These are phyloP conservation scores for Neoaliturus tenellus DNA, from an alignment of 2,888 invertebrate species.

Conservation along the genomic window DNA sequence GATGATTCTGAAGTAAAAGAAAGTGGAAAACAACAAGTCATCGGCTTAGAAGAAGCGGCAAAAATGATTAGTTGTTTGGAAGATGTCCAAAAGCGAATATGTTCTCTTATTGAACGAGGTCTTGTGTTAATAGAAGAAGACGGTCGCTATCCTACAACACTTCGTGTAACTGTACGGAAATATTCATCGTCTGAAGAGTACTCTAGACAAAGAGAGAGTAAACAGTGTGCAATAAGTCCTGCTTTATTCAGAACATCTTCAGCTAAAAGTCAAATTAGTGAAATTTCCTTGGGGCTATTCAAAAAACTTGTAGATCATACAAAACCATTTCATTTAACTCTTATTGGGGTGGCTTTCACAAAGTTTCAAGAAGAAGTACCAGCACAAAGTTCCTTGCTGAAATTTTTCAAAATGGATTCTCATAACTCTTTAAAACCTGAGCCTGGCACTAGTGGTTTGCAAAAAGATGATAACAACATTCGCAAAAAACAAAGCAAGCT, in stretches of 20 bases:
- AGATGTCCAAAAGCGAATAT: conserved; percentile 84
- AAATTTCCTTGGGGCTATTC: conserved; percentile 80
- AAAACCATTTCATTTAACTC: conserved; percentile 52
- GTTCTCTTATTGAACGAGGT: conserved; percentile 81
- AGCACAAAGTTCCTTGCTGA: conserved; percentile 34
- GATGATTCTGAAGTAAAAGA: conserved; percentile 84
- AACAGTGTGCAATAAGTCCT: conserved; percentile 47
- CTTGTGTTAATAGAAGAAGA: conserved; percentile 85
- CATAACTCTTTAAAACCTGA: neutral
- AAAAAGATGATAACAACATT: neutral
- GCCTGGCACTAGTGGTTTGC: neutral
- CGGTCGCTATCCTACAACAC: conserved; percentile 85
- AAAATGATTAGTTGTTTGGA: conserved; percentile 82
- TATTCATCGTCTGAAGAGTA: conserved; percentile 72
- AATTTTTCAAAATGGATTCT: conserved; percentile 15
- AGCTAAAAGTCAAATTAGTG: conserved; percentile 88
- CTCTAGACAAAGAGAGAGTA: conserved; percentile 80
- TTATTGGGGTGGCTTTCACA: conserved; percentile 54
- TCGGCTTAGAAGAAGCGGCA: conserved; percentile 88
- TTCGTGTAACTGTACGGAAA: conserved; percentile 83
- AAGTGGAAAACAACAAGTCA: conserved; percentile 86
- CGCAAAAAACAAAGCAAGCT: neutral
- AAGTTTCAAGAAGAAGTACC: conserved; percentile 54
- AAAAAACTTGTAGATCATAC: conserved; percentile 25
- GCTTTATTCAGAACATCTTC: conserved; percentile 85